Percentiles rank a stretch among this genome's conserved stretches.
Evolutionary conservation across 2,797 vertebrate species (phyloP).

Genomic region (Onychomys arenicola): DNA sequence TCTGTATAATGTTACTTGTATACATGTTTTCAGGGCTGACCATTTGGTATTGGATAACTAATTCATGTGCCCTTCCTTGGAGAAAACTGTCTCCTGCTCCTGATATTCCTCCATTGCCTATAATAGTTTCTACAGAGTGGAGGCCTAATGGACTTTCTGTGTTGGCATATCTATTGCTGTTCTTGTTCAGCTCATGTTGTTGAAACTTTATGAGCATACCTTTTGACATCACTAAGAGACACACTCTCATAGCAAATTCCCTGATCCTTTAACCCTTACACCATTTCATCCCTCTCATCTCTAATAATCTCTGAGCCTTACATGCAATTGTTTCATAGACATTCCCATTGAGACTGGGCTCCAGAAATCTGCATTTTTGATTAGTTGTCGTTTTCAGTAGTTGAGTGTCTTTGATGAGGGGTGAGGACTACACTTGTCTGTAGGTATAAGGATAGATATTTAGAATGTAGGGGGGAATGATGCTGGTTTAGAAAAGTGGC

Average conservation of each 20-base stretch:
- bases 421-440: not conserved
- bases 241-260: not conserved
- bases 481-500: not conserved
- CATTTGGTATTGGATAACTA: not conserved
- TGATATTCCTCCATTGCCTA: not conserved
- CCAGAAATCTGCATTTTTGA: not conserved
- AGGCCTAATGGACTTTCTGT: not conserved
- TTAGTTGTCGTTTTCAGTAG: not conserved
- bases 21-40: not conserved
- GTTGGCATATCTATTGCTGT: not conserved
- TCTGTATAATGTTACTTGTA: not conserved
- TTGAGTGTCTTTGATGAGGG: not conserved
- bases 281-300: not conserved
- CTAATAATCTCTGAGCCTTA: not conserved
- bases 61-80: not conserved
- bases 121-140: not conserved
- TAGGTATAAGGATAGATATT: not conserved
- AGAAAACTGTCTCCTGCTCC: not conserved
- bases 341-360: not conserved
- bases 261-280: not conserved
- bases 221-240: not conserved
- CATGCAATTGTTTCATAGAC: not conserved
- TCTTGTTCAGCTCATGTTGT: not conserved
- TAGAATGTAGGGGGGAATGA: not conserved
- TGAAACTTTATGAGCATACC: not conserved